Conservation (phyloP, 2,797 vertebrate genomes). For the Takifugu rubripes region DNA sequence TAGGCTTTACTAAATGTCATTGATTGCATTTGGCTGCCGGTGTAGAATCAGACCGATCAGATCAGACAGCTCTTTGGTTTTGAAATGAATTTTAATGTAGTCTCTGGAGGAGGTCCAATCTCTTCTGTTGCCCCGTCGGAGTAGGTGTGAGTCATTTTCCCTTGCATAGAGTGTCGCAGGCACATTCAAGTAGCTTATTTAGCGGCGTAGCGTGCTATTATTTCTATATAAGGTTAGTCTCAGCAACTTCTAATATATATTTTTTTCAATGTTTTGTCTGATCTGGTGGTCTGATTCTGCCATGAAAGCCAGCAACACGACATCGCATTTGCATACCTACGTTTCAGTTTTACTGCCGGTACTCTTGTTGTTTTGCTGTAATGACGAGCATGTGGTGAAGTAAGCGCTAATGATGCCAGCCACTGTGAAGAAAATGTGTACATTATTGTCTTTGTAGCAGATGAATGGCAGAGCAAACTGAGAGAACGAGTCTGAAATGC, state of each 20-base stretch:
- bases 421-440: not conserved
- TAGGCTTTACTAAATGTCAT: conserved; percentile 42
- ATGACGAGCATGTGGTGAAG: conserved; percentile 27
- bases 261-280: conserved; percentile 11
- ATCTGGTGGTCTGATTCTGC: conserved; percentile 55
- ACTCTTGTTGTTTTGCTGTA: conserved; percentile 19
- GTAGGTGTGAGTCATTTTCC: too few relatives aligned
- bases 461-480: conserved; percentile 8
- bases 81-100: too few relatives aligned
- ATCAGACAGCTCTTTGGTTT: conserved; percentile 8
- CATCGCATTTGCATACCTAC: conserved; percentile 18
- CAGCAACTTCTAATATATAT: too few relatives aligned
- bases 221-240: not conserved
- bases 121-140: too few relatives aligned
- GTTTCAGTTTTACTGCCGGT: conserved; percentile 26
- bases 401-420: conserved; percentile 20
- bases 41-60: conserved; percentile 43
- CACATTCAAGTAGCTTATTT: not conserved
- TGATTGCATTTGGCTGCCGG: conserved; percentile 36
- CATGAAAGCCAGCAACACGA: conserved; percentile 11
- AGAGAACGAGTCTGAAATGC: conserved; percentile 1
- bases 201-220: not conserved
- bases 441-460: conserved; percentile 25
- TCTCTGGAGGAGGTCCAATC: too few relatives aligned
- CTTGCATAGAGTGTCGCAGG: too few relatives aligned